Evolutionary conservation across 2,888 invertebrate genomes (phyloP), one percentile per base, ranked within the genome.

Genomic region (Lasioglossum morio): DNA sequence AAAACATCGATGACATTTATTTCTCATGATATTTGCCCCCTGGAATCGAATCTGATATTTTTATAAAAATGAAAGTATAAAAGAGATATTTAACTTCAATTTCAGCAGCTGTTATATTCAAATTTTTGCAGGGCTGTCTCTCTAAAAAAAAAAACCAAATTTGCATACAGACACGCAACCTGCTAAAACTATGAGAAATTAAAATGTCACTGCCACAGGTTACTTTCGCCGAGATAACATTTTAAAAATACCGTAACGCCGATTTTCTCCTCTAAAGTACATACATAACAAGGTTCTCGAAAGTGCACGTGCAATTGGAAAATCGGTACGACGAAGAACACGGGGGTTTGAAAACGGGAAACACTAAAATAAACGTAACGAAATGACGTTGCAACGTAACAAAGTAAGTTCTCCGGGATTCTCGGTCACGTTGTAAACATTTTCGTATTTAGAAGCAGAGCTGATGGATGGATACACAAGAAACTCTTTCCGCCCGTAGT

Each of bases 401-500:
- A 12, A 46, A 27, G 60, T 60, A 60, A 23, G 14, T 57, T 60
- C 30, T 5, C 69, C 40, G 30, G 46, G 48, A n/a, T 63, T 14
- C 75, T 57, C 37, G 30, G 23, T 27, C 23, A 30, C 30, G 37
- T 48, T 75, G 14, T n/a, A 34, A 57, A 27, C 66, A 37, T 40
- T 57, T 73, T 34, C n/a, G 14, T 73, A 72, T 78, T 57, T 34
- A 72, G 63, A 83, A 72, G 27, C 40, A 72, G 63, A 53, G 19
- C 34, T 16, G 63, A 48, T 48, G 5, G 76, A 76, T 16, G 75
- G 48, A 48, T 48, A 63, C 46, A 48, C 16, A n/a, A 57, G 72
- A 70, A 66, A 72, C 48, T 40, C 48, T 57, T 69, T 19, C 63
- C 27, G 69, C 70, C 77, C 46, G 70, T 74, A 74, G 80, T 75